Conservation (phyloP, 2,113 vertebrate species). For the Gracilinanus agilis region DNA sequence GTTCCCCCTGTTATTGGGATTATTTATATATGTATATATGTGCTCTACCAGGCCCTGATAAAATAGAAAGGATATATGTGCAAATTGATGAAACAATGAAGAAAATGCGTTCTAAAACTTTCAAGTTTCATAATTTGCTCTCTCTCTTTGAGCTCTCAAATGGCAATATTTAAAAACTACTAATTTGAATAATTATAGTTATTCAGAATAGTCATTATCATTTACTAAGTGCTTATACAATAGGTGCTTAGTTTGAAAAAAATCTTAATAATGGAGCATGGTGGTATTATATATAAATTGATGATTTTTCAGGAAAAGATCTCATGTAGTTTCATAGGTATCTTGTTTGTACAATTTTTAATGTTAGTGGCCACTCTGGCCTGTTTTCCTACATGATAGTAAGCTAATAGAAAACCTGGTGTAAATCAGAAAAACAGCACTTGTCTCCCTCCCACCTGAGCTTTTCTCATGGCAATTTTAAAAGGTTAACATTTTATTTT, state of each 20-base stretch:
- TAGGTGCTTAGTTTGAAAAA: conserved; percentile 61
- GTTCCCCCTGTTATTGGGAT: neutral
- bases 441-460: conserved; percentile 21
- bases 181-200: conserved; percentile 68
- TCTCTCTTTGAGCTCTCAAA: conserved; percentile 59
- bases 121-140: conserved; percentile 50
- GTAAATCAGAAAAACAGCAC: conserved; percentile 32
- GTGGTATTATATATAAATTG: conserved; percentile 68
- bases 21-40: neutral
- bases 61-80: too few relatives aligned
- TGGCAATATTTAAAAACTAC: conserved; percentile 52
- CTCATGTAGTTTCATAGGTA: conserved; percentile 47
- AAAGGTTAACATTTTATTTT: conserved; percentile 52
- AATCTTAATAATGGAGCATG: conserved; percentile 65
- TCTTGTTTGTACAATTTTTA: conserved; percentile 51
- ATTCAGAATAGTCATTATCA: conserved; percentile 68
- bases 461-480: conserved; percentile 50
- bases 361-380: neutral
- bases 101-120: conserved; percentile 46
- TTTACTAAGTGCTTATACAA: conserved; percentile 70
- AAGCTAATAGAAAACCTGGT: neutral
- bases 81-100: conserved; percentile 34
- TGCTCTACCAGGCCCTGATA: too few relatives aligned
- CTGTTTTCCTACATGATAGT: neutral
- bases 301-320: conserved; percentile 60